A percentile compares a stretch with the other conserved stretches of the same genome.
phyloP scores from a whole-genome alignment of 2,888 invertebrate genomes.

The Agelastica alni region DNA sequence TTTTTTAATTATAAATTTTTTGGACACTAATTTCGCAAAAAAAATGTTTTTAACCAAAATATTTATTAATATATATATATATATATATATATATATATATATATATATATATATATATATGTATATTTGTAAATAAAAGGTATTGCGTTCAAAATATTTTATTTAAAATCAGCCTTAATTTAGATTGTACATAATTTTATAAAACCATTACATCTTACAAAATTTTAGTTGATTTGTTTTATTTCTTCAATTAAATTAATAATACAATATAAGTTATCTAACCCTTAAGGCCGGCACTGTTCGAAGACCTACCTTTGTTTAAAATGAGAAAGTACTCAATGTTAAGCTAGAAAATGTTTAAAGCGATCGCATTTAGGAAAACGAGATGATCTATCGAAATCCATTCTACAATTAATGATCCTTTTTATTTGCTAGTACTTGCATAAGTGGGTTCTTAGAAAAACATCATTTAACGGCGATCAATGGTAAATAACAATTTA shows the following conservation, averaged over 20 bases:
- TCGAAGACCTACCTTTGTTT: slow-evolving; percentile 2
- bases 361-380: neutral
- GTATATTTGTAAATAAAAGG: neutral
- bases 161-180: too few species aligned
- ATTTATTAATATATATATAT: neutral
- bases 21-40: too few species aligned
- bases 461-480: slow-evolving; percentile 4
- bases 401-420: neutral
- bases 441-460: neutral
- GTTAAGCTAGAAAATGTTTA: neutral
- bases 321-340: neutral
- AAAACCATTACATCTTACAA: too few species aligned
- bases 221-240: too few species aligned
- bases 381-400: neutral
- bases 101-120: neutral
- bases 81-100: neutral
- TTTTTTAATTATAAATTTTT: too few species aligned
- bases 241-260: too few species aligned
- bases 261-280: too few species aligned
- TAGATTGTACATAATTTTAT: too few species aligned
- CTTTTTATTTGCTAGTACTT: neutral
- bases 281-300: too few species aligned
- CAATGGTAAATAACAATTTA: slow-evolving; percentile 18
- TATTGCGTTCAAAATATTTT: too few species aligned
- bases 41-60: neutral